Percentiles rank a stretch among this genome's conserved stretches.
These are phyloP conservation scores for Drosophila crucigera DNA, from an alignment of 2,888 invertebrate genomes.

Conservation along the genomic window DNA sequence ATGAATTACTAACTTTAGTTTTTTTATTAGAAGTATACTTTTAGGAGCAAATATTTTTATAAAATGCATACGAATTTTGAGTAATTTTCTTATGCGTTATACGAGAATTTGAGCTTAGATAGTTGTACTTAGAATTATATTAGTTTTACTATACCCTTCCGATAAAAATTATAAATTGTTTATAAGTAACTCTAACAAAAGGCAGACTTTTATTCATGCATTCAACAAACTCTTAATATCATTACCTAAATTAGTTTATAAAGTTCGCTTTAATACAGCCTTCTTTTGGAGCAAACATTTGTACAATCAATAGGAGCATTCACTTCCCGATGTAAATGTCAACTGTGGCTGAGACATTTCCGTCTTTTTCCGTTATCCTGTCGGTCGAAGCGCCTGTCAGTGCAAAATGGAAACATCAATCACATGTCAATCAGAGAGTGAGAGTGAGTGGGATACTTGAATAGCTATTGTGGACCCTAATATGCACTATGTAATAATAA, in stretches of 20 bases:
- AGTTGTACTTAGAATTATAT: no score
- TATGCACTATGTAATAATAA: slow-evolving; percentile 40
- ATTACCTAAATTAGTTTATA: neutral
- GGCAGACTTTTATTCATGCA: neutral
- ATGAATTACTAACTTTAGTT: neutral
- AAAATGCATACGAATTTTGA: neutral
- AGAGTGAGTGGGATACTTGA: slow-evolving; percentile 74
- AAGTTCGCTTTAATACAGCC: neutral
- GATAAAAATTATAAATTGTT: neutral
- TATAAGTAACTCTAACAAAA: neutral
- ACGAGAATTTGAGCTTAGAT: neutral
- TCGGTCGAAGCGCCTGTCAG: slow-evolving; percentile 50
- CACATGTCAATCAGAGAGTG: slow-evolving; percentile 82
- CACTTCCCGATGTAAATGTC: slow-evolving; percentile 15
- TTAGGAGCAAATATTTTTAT: slow-evolving; percentile 11
- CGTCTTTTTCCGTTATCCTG: slow-evolving; percentile 19
- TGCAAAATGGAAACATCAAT: slow-evolving; percentile 82
- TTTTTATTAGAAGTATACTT: slow-evolving; percentile 26
- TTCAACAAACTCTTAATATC: neutral
- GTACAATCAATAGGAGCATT: slow-evolving; percentile 1
- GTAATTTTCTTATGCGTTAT: neutral
- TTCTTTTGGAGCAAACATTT: neutral
- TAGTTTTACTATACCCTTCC: no score
- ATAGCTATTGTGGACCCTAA: slow-evolving; percentile 38
- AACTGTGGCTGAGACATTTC: slow-evolving; percentile 9